A percentile compares a stretch with the other conserved stretches of the same genome.
phyloP scores from a whole-genome alignment of 2,797 vertebrate genomes.

The Smutsia temminckii region DNA sequence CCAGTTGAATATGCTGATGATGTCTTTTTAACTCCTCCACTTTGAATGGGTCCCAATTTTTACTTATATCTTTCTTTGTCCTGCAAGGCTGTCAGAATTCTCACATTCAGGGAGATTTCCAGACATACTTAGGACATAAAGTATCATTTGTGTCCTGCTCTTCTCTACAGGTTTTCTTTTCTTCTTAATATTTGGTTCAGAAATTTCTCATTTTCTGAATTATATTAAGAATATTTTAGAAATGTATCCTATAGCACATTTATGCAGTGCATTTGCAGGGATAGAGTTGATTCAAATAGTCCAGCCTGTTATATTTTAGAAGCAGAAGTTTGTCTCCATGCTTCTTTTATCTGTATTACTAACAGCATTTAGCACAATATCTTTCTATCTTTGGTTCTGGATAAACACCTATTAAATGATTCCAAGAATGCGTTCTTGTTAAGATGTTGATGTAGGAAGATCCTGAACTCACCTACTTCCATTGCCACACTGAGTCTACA shows the following conservation, averaged over 20 bases:
- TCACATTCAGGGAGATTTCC: background rate
- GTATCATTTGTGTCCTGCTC: fast-evolving
- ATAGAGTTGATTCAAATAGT: background rate
- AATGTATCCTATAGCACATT: background rate
- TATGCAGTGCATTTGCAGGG: background rate
- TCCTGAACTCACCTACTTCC: too few relatives aligned
- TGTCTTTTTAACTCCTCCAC: background rate
- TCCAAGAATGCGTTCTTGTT: too few relatives aligned
- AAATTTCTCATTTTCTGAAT: background rate
- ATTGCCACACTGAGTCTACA: too few relatives aligned
- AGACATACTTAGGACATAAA: background rate
- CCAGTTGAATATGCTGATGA: background rate
- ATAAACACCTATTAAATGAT: background rate
- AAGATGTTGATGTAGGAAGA: too few relatives aligned
- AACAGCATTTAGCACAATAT: background rate
- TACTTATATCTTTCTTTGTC: background rate
- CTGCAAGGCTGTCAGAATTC: background rate
- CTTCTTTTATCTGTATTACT: background rate
- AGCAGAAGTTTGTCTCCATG: background rate
- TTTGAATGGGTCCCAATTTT: background rate
- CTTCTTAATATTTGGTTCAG: background rate
- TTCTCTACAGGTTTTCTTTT: background rate
- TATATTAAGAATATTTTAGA: background rate
- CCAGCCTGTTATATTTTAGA: background rate
- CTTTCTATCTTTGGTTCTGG: background rate